Evolutionary conservation across 2,113 vertebrate genomes (phyloP).

Genomic region (Eulacestoma nigropectus): DNA sequence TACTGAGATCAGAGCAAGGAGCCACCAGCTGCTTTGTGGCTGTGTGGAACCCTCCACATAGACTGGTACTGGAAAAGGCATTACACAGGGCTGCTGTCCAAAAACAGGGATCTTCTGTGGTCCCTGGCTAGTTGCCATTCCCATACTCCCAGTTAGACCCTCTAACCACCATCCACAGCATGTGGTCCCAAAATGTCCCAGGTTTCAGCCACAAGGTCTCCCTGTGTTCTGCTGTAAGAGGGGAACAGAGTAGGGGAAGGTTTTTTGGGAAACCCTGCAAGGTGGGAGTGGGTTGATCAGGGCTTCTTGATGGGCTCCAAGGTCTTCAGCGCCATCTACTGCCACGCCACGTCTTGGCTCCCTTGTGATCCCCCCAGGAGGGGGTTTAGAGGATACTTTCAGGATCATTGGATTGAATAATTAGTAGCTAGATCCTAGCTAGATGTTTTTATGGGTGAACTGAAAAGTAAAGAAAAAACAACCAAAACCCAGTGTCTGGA

Average conservation of each 20-base stretch:
- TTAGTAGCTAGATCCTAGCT: background rate
- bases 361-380: background rate
- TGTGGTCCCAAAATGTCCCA: background rate
- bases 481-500: no score
- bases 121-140: background rate
- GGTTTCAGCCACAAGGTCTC: background rate
- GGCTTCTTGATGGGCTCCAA: background rate
- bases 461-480: no score
- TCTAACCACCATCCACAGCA: background rate
- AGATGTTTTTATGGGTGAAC: no score
- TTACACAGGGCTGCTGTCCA: background rate
- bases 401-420: background rate
- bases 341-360: background rate
- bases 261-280: background rate
- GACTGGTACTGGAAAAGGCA: background rate
- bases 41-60: background rate
- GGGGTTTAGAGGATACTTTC: background rate
- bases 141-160: background rate
- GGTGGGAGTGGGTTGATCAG: background rate
- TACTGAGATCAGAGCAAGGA: background rate
- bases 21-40: background rate
- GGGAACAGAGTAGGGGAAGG: background rate
- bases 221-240: background rate
- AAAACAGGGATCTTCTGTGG: background rate
- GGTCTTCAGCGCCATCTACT: slow-evolving; percentile 50